Evolutionary conservation across 2,888 invertebrate species (phyloP).

Genomic region (Drosophila imparisetae): DNA sequence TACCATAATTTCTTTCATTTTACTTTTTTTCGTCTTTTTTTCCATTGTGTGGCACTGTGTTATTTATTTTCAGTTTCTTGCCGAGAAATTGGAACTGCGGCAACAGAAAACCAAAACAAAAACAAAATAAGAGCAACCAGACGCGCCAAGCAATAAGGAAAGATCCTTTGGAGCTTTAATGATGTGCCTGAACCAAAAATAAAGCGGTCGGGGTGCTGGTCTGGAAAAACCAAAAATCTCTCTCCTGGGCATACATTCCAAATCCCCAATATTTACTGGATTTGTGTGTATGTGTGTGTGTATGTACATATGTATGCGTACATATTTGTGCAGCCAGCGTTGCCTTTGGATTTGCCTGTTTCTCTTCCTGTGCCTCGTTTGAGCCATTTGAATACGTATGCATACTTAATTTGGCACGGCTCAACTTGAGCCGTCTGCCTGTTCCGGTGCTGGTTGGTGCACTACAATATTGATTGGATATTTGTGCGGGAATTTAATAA

Average conservation of each 20-base stretch:
- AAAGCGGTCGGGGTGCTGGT: slow-evolving; percentile 43
- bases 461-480: slow-evolving; percentile 80
- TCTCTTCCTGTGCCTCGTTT: slow-evolving; percentile 16
- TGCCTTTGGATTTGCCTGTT: slow-evolving; percentile 40
- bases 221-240: slow-evolving; percentile 74
- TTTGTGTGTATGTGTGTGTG: slow-evolving; percentile 29
- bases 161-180: slow-evolving; percentile 58
- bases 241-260: slow-evolving; percentile 60
- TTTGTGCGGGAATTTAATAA: slow-evolving; percentile 79
- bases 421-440: slow-evolving; percentile 40
- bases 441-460: slow-evolving; percentile 55
- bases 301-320: slow-evolving; percentile 32
- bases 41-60: slow-evolving; percentile 13
- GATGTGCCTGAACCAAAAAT: slow-evolving; percentile 66
- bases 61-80: slow-evolving; percentile 40
- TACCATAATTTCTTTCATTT: slow-evolving; percentile 74
- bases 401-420: slow-evolving; percentile 76
- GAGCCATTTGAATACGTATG: slow-evolving; percentile 79
- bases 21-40: slow-evolving; percentile 40
- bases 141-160: slow-evolving; percentile 38
- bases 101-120: slow-evolving; percentile 29
- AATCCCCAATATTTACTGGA: slow-evolving; percentile 28
- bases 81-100: slow-evolving; percentile 20
- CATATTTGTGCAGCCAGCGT: slow-evolving; percentile 36
- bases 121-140: slow-evolving; percentile 29